Evolutionary conservation across 2,113 vertebrate genomes (phyloP).

Genomic region (Lucifuga dentata): DNA sequence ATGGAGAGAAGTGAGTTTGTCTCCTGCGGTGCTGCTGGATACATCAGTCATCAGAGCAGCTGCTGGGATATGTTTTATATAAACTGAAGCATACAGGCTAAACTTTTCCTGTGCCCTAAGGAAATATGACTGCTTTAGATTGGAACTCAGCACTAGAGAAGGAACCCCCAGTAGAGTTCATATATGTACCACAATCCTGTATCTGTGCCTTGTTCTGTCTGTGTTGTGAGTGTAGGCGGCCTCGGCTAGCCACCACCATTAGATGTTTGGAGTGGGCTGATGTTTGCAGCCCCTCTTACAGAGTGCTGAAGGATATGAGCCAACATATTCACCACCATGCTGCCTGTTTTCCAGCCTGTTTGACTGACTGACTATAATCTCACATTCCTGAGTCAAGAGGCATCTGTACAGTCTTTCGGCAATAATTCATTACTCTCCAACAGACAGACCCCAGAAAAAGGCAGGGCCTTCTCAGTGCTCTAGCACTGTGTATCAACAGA

Average conservation of each 20-base stretch:
- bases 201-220: conserved; percentile 72
- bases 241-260: conserved; percentile 59
- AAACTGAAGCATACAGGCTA: conserved; percentile 70
- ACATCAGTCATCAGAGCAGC: conserved; percentile 77
- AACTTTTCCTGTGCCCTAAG: conserved; percentile 74
- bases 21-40: conserved; percentile 59
- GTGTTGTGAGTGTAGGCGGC: conserved; percentile 57
- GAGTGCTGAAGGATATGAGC: conserved; percentile 76
- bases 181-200: conserved; percentile 64
- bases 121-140: conserved; percentile 81
- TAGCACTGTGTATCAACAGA: conserved; percentile 14
- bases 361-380: conserved; percentile 41
- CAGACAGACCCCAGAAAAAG: conserved; percentile 29
- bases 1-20: conserved; percentile 41
- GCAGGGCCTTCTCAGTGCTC: conserved; percentile 16
- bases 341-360: conserved; percentile 49
- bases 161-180: conserved; percentile 77
- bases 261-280: conserved; percentile 70
- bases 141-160: conserved; percentile 73
- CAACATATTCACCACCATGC: conserved; percentile 57
- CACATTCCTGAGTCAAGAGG: conserved; percentile 63
- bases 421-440: conserved; percentile 38
- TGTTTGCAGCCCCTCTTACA: conserved; percentile 67
- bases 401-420: conserved; percentile 33
- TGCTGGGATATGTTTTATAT: conserved; percentile 79